Evolutionary conservation across 1,140 invertebrate genomes (phyloP).

Genomic region (Lysiphlebus fabarum): DNA sequence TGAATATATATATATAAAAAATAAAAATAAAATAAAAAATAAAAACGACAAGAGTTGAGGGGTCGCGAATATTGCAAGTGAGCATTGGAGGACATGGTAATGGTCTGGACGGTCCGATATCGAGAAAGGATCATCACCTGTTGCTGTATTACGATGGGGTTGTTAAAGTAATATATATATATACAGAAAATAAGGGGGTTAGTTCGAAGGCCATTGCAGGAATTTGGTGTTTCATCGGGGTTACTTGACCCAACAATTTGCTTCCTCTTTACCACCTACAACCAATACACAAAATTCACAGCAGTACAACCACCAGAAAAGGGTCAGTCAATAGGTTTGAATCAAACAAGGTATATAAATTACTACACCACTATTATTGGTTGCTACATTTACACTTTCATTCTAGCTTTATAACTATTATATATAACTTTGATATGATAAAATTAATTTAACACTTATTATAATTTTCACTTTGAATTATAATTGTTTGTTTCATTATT

Average conservation of each 20-base stretch:
- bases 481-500: no score
- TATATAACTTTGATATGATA: no score
- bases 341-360: no score
- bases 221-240: conserved; percentile 44
- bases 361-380: no score
- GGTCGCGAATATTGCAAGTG: neutral
- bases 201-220: conserved; percentile 49
- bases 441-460: no score
- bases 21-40: conserved; percentile 17
- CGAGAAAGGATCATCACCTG: conserved; percentile 57
- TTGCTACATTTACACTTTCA: no score
- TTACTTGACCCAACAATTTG: conserved; percentile 36
- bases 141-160: conserved; percentile 53
- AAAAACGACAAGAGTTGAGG: conserved; percentile 14
- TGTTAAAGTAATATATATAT: conserved; percentile 32
- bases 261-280: neutral
- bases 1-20: neutral
- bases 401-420: no score
- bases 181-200: conserved; percentile 18
- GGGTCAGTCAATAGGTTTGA: no score
- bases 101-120: conserved; percentile 48
- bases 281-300: no score
- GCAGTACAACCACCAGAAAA: no score
- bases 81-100: conserved; percentile 38
- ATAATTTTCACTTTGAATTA: no score